Percentiles rank a stretch among this genome's conserved stretches.
These are phyloP conservation scores for Ectropis crepuscularia DNA, from an alignment of 2,888 invertebrate species.

Conservation along the genomic window DNA sequence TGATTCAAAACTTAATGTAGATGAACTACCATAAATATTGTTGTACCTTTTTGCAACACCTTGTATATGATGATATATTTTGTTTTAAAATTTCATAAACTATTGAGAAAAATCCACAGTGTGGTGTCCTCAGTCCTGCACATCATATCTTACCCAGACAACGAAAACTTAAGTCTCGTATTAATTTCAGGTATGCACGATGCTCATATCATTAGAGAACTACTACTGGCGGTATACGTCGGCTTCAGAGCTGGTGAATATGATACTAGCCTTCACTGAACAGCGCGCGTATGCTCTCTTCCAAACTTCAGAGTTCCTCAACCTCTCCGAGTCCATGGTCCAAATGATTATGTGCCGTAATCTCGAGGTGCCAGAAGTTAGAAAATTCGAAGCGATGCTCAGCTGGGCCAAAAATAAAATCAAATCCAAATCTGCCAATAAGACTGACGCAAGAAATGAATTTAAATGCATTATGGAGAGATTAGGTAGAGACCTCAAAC, in stretches of 20 bases:
- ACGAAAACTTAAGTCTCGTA: neutral
- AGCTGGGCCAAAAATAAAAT: conserved; percentile 95
- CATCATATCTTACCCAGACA: no score
- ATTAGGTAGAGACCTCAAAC: conserved; percentile 93
- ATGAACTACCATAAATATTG: no score
- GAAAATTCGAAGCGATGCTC: conserved; percentile 97
- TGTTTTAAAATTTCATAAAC: no score
- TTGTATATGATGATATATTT: no score
- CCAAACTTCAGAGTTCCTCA: conserved; percentile 92
- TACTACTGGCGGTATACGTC: conserved; percentile 98
- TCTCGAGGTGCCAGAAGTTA: conserved; percentile 94
- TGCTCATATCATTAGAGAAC: conserved; percentile 96
- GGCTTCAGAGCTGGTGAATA: conserved; percentile 96
- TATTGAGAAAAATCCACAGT: no score
- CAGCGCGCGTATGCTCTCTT: conserved; percentile 94
- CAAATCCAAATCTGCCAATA: conserved; percentile 89
- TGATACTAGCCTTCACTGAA: conserved; percentile 96
- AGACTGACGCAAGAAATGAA: conserved; percentile 94
- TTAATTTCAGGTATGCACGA: conserved; percentile 89
- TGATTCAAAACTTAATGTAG: no score
- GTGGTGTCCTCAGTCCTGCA: no score
- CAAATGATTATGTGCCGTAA: conserved; percentile 97
- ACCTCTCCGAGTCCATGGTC: conserved; percentile 96
- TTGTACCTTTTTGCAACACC: no score
- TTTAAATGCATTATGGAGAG: conserved; percentile 97